Evolutionary conservation across 1,140 invertebrate genomes (phyloP).

Genomic region (Pseudomyrmex concolor): DNA sequence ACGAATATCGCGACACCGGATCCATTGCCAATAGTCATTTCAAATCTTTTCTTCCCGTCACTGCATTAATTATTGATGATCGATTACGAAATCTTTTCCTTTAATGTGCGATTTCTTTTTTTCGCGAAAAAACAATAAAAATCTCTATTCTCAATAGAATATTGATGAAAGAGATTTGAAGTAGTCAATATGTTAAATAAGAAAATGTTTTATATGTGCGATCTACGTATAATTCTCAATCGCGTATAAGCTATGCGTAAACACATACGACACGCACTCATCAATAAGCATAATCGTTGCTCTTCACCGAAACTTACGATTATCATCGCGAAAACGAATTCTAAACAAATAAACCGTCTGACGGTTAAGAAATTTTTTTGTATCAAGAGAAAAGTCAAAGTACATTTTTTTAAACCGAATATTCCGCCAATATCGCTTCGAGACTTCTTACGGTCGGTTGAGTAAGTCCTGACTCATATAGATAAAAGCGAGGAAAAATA

Average conservation of each 20-base stretch:
- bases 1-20: conserved; percentile 62
- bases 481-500: too few species aligned
- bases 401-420: not conserved
- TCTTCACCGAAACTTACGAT: not conserved
- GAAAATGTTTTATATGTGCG: too few species aligned
- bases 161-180: too few species aligned
- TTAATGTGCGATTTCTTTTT: not conserved
- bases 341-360: conserved; percentile 24
- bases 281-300: not conserved
- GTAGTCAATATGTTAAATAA: too few species aligned
- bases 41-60: conserved; percentile 18
- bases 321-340: not conserved
- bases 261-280: not conserved
- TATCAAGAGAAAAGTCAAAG: not conserved
- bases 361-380: conserved; percentile 1
- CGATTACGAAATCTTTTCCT: not conserved
- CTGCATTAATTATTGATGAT: not conserved
- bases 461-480: too few species aligned
- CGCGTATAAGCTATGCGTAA: too few species aligned
- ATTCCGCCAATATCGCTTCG: too few species aligned
- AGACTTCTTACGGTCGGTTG: too few species aligned
- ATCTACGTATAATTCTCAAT: too few species aligned
- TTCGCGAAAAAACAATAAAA: too few species aligned
- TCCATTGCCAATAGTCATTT: conserved; percentile 30
- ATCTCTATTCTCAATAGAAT: too few species aligned